Percentiles rank a stretch among this genome's conserved stretches.
Evolutionary conservation across 2,113 vertebrate species (phyloP).

Genomic region (Chelonoidis abingdonii): DNA sequence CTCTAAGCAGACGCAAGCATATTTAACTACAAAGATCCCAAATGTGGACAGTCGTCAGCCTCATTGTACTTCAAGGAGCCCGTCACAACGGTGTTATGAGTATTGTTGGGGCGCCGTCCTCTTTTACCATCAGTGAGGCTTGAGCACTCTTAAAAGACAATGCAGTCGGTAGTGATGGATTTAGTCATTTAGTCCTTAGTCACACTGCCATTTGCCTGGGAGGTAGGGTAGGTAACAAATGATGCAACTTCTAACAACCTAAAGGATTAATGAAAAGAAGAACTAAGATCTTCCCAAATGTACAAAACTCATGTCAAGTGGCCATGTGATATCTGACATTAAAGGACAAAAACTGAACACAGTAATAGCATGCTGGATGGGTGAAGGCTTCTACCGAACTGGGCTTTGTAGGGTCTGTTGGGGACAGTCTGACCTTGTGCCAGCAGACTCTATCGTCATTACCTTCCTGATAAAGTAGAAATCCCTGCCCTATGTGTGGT

Average conservation of each 20-base stretch:
- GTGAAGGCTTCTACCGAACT: background rate
- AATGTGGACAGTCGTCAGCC: background rate
- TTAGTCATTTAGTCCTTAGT: background rate
- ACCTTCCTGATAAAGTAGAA: background rate
- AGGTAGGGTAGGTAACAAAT: background rate
- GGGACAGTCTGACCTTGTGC: background rate
- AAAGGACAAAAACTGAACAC: background rate
- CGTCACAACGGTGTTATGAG: background rate
- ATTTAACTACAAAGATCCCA: constrained; percentile 25
- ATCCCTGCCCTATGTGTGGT: background rate
- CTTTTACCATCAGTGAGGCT: background rate
- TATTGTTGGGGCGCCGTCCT: background rate
- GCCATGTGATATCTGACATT: background rate
- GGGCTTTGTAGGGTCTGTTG: fast-evolving
- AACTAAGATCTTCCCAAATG: background rate
- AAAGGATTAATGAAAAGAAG: background rate
- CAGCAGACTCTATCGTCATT: background rate
- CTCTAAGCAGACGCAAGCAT: constrained; percentile 19
- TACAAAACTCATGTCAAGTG: background rate
- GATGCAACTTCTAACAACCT: background rate
- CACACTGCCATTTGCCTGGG: background rate
- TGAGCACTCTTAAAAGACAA: background rate
- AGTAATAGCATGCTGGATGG: background rate
- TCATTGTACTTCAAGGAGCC: background rate
- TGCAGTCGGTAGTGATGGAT: background rate